Evolutionary conservation across 1,140 invertebrate genomes (phyloP), one percentile per base, ranked within the genome.

Genomic region (Euwallacea fornicatus): DNA sequence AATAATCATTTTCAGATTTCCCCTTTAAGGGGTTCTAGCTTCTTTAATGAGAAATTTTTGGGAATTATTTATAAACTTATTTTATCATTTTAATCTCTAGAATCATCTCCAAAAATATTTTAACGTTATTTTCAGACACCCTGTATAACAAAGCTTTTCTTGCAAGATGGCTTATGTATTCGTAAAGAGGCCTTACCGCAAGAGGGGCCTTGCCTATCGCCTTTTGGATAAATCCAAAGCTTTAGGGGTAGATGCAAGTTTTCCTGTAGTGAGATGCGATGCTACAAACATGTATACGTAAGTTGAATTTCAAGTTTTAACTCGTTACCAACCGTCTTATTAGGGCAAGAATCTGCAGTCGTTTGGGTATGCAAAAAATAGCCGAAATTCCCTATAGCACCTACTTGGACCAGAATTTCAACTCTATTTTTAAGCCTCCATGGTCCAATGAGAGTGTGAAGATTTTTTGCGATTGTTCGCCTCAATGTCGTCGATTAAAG

Each of bases 211-310:
- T 8, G 82, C 75, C 0, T 75, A 44, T 44, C 76, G 78, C 62
- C 76, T 86, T 60, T 65, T 84, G 4, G 33, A 74, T 13, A 78
- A 83, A 46, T 83, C 83, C 21, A 82, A 80, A 77, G 54, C 76
- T 42, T 74, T 83, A 42, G 83, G 81, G 16, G 74, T 80, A 13
- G 82, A 85, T 69, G 79, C 79, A 54, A 79, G 79, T 8, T 83
- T 78, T 75, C 70, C 75, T 47, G 67, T 83, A 61, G 80, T 85
- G 62, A 76, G 82, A 53, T 76, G 83, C 44, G 81, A 84, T 73
- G 83, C 83, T 47, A 82, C 77, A n/a, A 84, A 75, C 77, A 7
- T 61, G 13, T 59, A 74, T 50, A 76, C 77, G 78, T 78, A 74
- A 62, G 41, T 10, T 33, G 62, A 54, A 59, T 21, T 42, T 8